Evolutionary conservation across 2,888 invertebrate species (phyloP).

Genomic region (Athripsodes cinereus): DNA sequence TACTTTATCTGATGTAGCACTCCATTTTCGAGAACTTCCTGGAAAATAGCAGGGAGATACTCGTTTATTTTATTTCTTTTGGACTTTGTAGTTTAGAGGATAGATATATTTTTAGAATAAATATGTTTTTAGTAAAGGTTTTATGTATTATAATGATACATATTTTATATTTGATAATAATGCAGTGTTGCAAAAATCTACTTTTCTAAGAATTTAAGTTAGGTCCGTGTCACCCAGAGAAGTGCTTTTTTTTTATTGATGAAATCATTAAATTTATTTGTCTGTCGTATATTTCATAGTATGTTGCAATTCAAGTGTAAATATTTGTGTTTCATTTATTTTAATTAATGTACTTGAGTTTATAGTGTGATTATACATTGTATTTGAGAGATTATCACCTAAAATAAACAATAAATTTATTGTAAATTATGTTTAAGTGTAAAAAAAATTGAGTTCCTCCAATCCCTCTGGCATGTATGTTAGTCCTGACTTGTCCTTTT

Average conservation of each 20-base stretch:
- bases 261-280: background rate
- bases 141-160: slow-evolving; percentile 14
- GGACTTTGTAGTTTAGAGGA: background rate
- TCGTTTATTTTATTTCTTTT: background rate
- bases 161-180: slow-evolving; percentile 15
- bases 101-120: slow-evolving; percentile 8
- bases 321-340: slow-evolving; percentile 16
- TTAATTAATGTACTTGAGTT: slow-evolving; percentile 11
- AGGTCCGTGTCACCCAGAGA: slow-evolving; percentile 12
- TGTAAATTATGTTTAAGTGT: slow-evolving; percentile 10
- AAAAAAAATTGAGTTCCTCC: slow-evolving; percentile 56
- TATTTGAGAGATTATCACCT: slow-evolving; percentile 25
- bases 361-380: slow-evolving; percentile 24
- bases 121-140: slow-evolving; percentile 7
- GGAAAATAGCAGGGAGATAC: too few relatives aligned
- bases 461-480: slow-evolving; percentile 64
- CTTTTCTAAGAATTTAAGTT: slow-evolving; percentile 11
- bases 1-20: too few relatives aligned
- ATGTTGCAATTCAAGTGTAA: slow-evolving; percentile 13
- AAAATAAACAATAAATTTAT: slow-evolving; percentile 16
- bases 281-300: slow-evolving; percentile 4
- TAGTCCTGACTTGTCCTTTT: slow-evolving; percentile 51
- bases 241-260: slow-evolving; percentile 12
- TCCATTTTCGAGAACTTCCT: too few relatives aligned
- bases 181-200: slow-evolving; percentile 13